Evolutionary conservation across 2,113 vertebrate species (phyloP).

Genomic region (Laticauda colubrina): DNA sequence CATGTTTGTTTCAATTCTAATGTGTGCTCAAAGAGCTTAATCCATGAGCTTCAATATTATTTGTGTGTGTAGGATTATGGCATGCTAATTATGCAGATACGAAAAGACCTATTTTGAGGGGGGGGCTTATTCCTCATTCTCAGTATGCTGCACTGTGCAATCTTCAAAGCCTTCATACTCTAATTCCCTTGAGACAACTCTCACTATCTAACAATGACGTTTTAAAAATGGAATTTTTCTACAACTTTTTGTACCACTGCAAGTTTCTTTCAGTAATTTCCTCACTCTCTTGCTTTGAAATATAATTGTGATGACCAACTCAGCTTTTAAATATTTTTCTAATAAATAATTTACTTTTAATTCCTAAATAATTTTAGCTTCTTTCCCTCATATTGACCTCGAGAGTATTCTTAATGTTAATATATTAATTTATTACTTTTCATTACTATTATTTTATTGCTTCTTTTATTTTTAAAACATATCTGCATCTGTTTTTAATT

Average conservation of each 20-base stretch:
- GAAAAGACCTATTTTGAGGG: neutral
- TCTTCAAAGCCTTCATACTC: neutral
- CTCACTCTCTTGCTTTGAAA: neutral
- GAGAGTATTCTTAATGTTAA: neutral
- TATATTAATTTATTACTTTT: neutral
- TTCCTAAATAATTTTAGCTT: conserved; percentile 20
- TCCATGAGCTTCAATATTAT: neutral
- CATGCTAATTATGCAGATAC: neutral
- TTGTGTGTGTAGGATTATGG: neutral
- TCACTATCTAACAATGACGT: neutral
- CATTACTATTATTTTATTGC: neutral
- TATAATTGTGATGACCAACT: neutral
- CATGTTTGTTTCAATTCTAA: neutral
- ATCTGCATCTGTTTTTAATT: neutral
- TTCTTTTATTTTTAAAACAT: neutral
- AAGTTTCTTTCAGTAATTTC: neutral
- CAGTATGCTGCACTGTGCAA: neutral
- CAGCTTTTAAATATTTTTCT: conserved; percentile 7
- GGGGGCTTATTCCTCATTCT: neutral
- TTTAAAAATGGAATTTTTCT: conserved; percentile 30
- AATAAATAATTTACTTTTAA: conserved; percentile 33
- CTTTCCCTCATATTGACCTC: conserved; percentile 42
- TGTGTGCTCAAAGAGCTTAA: neutral
- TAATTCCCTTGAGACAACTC: neutral
- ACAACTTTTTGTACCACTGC: neutral